Evolutionary conservation across 2,888 invertebrate genomes (phyloP).

Genomic region (Apocheima hispidaria): DNA sequence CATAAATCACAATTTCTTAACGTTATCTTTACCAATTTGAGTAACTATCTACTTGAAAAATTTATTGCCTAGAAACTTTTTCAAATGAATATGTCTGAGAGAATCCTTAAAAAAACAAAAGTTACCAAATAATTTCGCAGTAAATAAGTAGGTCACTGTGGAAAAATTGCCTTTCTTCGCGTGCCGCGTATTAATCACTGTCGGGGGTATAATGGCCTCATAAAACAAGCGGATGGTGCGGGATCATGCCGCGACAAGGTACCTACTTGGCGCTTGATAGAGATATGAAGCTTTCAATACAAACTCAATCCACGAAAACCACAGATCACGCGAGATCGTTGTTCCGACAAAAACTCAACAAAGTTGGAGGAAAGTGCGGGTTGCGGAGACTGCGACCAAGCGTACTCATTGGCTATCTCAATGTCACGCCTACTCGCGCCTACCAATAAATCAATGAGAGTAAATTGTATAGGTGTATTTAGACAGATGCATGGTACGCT

Average conservation of each 20-base stretch:
- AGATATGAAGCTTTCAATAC: background rate
- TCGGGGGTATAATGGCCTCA: constrained; percentile 37
- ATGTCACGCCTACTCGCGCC: no score
- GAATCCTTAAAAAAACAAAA: background rate
- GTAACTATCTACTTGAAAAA: background rate
- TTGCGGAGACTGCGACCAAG: no score
- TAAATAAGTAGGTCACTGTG: constrained; percentile 28
- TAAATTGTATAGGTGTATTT: no score
- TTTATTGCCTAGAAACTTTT: background rate
- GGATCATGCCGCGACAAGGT: constrained; percentile 19
- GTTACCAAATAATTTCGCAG: constrained; percentile 8
- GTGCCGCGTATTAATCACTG: constrained; percentile 34
- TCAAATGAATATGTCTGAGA: no score
- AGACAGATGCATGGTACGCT: no score
- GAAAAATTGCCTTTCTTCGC: constrained; percentile 31
- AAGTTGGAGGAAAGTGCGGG: no score
- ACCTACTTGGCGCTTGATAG: background rate
- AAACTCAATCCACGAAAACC: no score
- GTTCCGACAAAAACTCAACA: no score
- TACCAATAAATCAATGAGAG: no score
- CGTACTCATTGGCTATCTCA: no score
- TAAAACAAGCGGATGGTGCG: constrained; percentile 38
- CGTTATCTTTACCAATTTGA: background rate
- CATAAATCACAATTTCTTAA: no score
- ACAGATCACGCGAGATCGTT: no score